Evolutionary conservation across 2,888 invertebrate genomes (phyloP).

Genomic region (Iphiclides podalirius): DNA sequence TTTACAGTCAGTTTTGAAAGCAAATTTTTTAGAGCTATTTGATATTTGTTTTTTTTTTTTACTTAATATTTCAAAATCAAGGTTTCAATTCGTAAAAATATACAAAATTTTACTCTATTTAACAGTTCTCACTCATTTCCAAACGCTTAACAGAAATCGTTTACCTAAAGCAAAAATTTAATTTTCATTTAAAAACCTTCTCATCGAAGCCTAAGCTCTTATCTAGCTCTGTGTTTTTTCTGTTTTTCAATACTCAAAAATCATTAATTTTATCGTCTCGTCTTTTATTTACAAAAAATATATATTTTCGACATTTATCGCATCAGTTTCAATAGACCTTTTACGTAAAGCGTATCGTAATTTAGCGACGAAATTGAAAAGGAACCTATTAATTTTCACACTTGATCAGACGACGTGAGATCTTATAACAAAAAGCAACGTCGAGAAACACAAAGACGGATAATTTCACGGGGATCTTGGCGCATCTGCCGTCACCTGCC

Average conservation of each 20-base stretch:
- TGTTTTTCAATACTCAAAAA: conserved; percentile 21
- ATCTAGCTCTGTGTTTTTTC: conserved; percentile 1
- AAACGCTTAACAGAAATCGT: background rate
- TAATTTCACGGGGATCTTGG: conserved; percentile 75
- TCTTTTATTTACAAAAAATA: background rate
- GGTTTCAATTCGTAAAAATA: background rate
- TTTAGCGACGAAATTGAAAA: conserved; percentile 41
- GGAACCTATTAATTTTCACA: conserved; percentile 69
- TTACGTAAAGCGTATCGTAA: conserved; percentile 25
- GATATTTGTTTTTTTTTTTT: background rate
- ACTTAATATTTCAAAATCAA: background rate
- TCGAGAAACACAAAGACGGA: conserved; percentile 46
- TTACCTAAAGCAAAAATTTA: background rate
- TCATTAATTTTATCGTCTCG: conserved; percentile 21
- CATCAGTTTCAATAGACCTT: background rate
- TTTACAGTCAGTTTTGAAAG: background rate
- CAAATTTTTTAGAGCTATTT: background rate
- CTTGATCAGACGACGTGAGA: conserved; percentile 65
- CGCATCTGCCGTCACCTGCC: conserved; percentile 75
- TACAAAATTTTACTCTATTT: background rate
- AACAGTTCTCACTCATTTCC: background rate
- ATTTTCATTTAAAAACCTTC: background rate
- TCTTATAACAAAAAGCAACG: conserved; percentile 37
- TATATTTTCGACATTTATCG: no score
- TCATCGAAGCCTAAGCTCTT: background rate